Conservation (phyloP, 2,888 invertebrate genomes). For the Drosophila planitibia region DNA sequence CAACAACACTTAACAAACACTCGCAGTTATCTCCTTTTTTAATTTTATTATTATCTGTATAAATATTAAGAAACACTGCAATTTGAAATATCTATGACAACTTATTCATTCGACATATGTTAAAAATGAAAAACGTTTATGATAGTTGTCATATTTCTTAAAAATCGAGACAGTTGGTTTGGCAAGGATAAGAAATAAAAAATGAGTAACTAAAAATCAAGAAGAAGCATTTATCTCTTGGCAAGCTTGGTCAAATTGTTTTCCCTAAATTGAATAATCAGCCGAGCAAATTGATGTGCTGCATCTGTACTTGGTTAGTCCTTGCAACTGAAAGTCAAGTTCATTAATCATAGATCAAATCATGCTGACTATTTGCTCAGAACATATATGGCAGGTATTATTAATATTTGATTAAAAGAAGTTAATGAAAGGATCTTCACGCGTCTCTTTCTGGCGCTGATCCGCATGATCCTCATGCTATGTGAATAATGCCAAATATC, state of each 20-base stretch:
- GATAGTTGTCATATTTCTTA: no score
- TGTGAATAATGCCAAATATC: neutral
- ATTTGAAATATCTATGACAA: neutral
- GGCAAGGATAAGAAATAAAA: no score
- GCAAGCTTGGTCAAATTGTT: neutral
- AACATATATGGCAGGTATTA: neutral
- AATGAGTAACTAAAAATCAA: neutral
- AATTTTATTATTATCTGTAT: neutral
- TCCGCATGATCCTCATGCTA: neutral
- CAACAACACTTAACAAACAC: neutral
- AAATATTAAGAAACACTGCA: neutral
- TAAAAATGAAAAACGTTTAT: neutral
- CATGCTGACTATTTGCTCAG: neutral
- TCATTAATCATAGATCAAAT: neutral
- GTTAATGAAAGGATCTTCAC: neutral
- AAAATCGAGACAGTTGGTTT: no score
- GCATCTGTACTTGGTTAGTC: neutral
- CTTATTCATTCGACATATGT: no score
- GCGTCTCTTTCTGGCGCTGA: neutral
- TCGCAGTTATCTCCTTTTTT: neutral
- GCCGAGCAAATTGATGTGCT: neutral
- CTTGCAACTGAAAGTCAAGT: neutral
- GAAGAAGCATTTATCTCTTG: neutral
- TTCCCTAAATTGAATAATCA: neutral
- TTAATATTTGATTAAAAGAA: neutral